Base-by-base conservation (phyloP, 2,888 invertebrate genomes). In the Carpatolechia fugitivella region DNA sequence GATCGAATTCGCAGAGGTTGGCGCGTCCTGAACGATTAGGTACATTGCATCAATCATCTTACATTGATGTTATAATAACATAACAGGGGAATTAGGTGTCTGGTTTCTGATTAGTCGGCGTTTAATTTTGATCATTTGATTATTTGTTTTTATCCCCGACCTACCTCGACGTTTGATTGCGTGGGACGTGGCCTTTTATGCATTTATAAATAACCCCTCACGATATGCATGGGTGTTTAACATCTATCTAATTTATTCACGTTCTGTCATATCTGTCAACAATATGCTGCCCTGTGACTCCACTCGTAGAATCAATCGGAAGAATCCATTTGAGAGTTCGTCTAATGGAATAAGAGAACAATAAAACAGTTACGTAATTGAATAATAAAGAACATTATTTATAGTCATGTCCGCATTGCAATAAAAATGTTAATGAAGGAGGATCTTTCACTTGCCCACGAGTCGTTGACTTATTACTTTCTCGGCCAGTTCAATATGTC, bases 381-480 rank as follows among this genome's bases (percentile, higher is more conserved):
- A 30, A 38, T 38, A 24, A n/a, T 62, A 69, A 66, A 66, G 62
- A 62, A 65, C 57, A 66, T 64, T 66, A 68, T 70, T 71, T 68
- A 68, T 66, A 60, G 56, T 62, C 59, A 59, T 58, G 64, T 64
- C 63, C 61, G 64, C 57, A 55, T 61, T 63, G 69, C 72, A 74
- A 71, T 64, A 65, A 70, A 52, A 61, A 55, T 69, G n/a, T 24
- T 29, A 67, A 66, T 68, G 59, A 70, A 70, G 71, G 70, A 62
- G 68, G 70, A 78, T 78, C 76, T 80, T 84, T 80, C 76, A 78
- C 78, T 75, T 69, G 60, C 63, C 64, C 57, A 56, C 57, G 68
- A 79, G 82, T 81, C 84, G 79, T 79, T 84, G 82, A 82, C 82
- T 82, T 84, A 81, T 80, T 80, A 73, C 73, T 74, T 74, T 71